These are phyloP conservation scores for Dendrolimus pini DNA, from an alignment of 2,888 invertebrate species.

Conservation along the genomic window DNA sequence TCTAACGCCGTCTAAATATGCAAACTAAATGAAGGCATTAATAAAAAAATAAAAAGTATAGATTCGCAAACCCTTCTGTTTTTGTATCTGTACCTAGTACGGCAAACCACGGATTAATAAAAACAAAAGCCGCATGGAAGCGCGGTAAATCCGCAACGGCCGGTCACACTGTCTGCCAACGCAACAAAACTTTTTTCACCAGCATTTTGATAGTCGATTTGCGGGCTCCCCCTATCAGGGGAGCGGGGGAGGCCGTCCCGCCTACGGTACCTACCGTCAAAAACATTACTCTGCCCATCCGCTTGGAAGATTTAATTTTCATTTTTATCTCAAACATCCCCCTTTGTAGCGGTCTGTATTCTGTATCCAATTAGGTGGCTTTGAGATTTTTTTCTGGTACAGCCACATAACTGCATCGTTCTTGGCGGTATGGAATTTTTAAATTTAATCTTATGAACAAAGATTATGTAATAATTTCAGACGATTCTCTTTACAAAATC, in stretches of 20 bases:
- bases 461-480: slow-evolving; percentile 3
- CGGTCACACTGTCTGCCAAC: slow-evolving; percentile 56
- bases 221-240: slow-evolving; percentile 42
- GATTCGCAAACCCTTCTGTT: too few relatives aligned
- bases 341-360: slow-evolving; percentile 74
- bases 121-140: slow-evolving; percentile 36
- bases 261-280: slow-evolving; percentile 71
- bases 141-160: slow-evolving; percentile 43
- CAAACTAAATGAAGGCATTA: too few relatives aligned
- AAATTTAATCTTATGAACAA: slow-evolving; percentile 40
- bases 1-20: too few relatives aligned
- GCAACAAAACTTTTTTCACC: slow-evolving; percentile 57
- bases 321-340: slow-evolving; percentile 77
- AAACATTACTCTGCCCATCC: slow-evolving; percentile 76
- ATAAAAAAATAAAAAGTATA: too few relatives aligned
- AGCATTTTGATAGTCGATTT: slow-evolving; percentile 75
- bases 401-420: slow-evolving; percentile 40
- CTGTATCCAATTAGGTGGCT: slow-evolving; percentile 74
- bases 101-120: slow-evolving; percentile 23
- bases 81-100: too few relatives aligned
- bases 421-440: slow-evolving; percentile 71
- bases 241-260: slow-evolving; percentile 22
- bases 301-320: slow-evolving; percentile 77
- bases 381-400: slow-evolving; percentile 65
- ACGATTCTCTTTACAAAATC: too few relatives aligned